Base-by-base conservation (phyloP, 92 coral and sea anemone genomes). In the Zoanthus solanderi region DNA sequence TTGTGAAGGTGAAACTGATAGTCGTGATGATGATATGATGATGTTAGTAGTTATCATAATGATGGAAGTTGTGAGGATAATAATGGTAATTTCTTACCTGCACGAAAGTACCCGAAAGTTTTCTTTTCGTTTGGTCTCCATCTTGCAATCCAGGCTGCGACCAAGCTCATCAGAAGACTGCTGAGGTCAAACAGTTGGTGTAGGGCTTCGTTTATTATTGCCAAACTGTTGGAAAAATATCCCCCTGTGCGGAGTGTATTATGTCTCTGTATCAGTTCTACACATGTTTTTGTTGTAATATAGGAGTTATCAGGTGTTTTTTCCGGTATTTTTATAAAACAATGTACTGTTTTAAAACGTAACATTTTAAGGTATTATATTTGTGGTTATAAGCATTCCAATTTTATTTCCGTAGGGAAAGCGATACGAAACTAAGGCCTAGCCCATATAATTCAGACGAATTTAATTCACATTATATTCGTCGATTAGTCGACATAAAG, bases 111-210 rank as follows among this genome's bases (percentile, higher is more conserved):
- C 16, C 98, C 98, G 63, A 87, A 94, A 4, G 98, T 88, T 88
- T 92, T 94, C 82, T 85, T 92, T 52, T 92, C 87, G 92, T 92
- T 94, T 17, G 98, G 95, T 71, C 79, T 83, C 98, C 98, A 94
- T 53, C 98, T 65, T 7, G 96, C 93, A 7, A 94, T 94, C 95
- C 95, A 94, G 6, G 98, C 92, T 23, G 98, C 98, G 18, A 76
- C 76, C 71, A 94, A 86, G 71, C 98, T 94, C 87, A 89, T 89
- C 46, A 94, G n/a, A 31, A 94, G 76, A 61, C 95, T 90, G 86
- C 87, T 94, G n/a, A 94, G 86, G 78, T 94, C 98, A 84, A 94
- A 93, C 78, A 94, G 79, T 61, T 94, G 98, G 65, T 94, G 98
- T 12, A 94, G 88, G 0, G 98, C 98, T 52, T 94, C 98, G 34